phyloP scores from a whole-genome alignment of 30 jellyfish, hydroid and myxozoan species.

The Chrysaora quinquecirrha region DNA sequence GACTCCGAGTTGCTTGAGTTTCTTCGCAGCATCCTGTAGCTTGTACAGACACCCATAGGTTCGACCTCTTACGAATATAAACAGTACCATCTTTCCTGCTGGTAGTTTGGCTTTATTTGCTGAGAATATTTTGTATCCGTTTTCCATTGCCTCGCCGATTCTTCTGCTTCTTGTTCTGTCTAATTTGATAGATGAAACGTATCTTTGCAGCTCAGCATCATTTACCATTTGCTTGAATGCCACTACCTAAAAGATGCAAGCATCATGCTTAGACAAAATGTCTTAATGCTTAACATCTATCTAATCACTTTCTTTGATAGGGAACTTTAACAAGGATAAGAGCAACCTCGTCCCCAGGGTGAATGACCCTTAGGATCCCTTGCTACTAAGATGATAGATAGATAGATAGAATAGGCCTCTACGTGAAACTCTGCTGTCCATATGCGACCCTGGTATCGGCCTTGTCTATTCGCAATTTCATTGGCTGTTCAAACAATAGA shows the following conservation, averaged over 20 bases:
- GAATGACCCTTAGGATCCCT: too few relatives aligned
- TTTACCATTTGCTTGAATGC: conserved; percentile 49
- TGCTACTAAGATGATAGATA: too few relatives aligned
- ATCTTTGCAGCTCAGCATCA: conserved; percentile 52
- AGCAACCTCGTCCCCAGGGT: too few relatives aligned
- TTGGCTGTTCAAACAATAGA: too few relatives aligned
- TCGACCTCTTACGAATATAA: conserved; percentile 65
- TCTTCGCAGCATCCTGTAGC: conserved; percentile 64
- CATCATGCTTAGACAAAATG: too few relatives aligned
- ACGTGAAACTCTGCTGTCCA: too few relatives aligned
- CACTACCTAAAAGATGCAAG: conserved; percentile 40
- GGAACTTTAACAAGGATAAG: too few relatives aligned
- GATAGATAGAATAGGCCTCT: too few relatives aligned
- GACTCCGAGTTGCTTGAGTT: conserved; percentile 61
- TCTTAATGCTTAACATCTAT: too few relatives aligned
- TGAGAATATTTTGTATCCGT: conserved; percentile 29
- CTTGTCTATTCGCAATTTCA: too few relatives aligned
- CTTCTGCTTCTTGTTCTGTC: conserved; percentile 52
- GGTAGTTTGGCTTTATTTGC: conserved; percentile 38
- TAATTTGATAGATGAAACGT: conserved; percentile 17
- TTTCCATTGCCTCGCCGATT: conserved; percentile 72
- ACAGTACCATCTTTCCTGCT: conserved; percentile 50
- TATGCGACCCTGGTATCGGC: too few relatives aligned
- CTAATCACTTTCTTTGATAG: too few relatives aligned
- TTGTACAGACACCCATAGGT: conserved; percentile 79